Conservation (phyloP, 2,113 vertebrate genomes). For the Daphoenositta chrysoptera region DNA sequence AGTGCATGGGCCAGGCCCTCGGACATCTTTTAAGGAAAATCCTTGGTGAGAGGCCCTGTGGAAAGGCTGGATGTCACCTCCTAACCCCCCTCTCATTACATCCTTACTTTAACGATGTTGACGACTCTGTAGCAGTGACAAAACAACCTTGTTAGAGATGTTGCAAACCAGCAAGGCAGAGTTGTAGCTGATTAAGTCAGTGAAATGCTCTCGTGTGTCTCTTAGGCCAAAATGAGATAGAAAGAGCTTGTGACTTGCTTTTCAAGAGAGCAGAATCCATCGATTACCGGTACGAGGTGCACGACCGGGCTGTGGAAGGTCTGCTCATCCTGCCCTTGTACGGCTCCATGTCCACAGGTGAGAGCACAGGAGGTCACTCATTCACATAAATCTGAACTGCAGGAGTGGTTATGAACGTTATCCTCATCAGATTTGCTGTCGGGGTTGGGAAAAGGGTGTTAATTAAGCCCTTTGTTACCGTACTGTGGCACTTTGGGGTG, state of each 20-base stretch:
- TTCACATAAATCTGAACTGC: accelerated
- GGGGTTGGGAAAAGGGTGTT: background rate
- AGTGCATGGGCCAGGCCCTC: background rate
- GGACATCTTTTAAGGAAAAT: background rate
- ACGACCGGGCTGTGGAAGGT: conserved; percentile 85
- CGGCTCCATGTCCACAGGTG: conserved; percentile 97
- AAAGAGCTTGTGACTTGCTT: conserved; percentile 88
- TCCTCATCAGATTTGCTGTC: background rate
- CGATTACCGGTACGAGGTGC: conserved; percentile 90
- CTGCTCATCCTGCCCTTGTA: conserved; percentile 92
- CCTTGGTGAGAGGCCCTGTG: background rate
- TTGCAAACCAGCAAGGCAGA: background rate
- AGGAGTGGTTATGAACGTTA: accelerated
- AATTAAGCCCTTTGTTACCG: accelerated
- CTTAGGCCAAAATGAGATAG: conserved; percentile 92
- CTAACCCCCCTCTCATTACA: background rate
- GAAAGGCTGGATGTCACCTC: background rate
- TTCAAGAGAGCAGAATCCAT: conserved; percentile 89
- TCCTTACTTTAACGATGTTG: too few relatives aligned
- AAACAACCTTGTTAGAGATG: background rate
- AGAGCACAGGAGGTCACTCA: background rate
- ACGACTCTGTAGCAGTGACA: background rate
- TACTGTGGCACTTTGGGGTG: background rate
- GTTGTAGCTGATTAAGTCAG: accelerated
- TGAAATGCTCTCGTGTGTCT: background rate